Conservation (phyloP, 2,888 invertebrate genomes). For the Calliphora vomitoria region DNA sequence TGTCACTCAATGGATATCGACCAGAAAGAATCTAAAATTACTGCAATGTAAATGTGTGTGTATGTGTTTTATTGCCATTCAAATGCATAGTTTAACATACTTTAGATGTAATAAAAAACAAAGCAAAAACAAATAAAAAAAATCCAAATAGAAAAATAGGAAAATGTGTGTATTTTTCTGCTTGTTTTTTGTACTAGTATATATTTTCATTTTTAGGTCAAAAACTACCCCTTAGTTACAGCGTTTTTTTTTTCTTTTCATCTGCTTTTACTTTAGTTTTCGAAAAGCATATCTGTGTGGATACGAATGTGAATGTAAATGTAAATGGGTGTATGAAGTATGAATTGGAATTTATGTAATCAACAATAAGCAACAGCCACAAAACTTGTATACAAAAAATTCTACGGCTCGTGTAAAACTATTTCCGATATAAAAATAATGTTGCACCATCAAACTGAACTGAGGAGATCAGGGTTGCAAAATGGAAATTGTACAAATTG, state of each 20-base stretch:
- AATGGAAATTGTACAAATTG: no score
- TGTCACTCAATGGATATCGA: constrained; percentile 36
- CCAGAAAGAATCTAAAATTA: constrained; percentile 21
- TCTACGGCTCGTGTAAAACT: constrained; percentile 31
- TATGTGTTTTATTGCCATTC: constrained; percentile 49
- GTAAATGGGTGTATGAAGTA: neutral
- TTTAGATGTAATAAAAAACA: constrained; percentile 38
- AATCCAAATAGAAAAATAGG: constrained; percentile 6
- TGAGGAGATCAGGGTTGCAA: neutral
- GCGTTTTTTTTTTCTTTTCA: constrained; percentile 2
- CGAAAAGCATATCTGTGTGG: constrained; percentile 9
- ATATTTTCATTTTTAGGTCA: constrained; percentile 67
- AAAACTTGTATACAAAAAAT: constrained; percentile 20
- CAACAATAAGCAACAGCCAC: constrained; percentile 52
- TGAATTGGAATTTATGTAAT: constrained; percentile 63
- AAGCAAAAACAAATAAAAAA: neutral
- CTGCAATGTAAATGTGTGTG: constrained; percentile 20
- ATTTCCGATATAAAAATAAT: constrained; percentile 48
- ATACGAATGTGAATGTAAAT: neutral
- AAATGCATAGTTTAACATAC: constrained; percentile 54
- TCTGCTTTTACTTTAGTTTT: neutral
- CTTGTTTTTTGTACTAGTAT: constrained; percentile 10
- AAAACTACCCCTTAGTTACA: constrained; percentile 70
- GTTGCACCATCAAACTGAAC: constrained; percentile 24
- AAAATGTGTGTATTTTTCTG: constrained; percentile 41